phyloP scores from a whole-genome alignment of 2,113 vertebrate genomes.

The Tupaia tana region DNA sequence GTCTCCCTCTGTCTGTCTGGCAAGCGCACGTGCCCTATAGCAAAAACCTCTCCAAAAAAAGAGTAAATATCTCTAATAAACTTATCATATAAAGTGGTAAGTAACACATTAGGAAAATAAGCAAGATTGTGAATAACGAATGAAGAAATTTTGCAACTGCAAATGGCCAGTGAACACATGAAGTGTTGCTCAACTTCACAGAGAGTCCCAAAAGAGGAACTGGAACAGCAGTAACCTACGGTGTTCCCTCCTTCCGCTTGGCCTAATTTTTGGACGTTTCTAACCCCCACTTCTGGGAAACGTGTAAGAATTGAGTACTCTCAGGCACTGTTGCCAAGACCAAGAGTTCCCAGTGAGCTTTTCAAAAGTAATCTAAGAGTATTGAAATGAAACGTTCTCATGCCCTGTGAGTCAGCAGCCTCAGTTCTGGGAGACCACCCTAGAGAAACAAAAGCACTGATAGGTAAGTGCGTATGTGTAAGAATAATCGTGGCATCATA shows the following conservation, averaged over 20 bases:
- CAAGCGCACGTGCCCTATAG: too few relatives aligned
- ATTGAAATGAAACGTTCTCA: conserved; percentile 30
- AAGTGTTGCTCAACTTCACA: background rate
- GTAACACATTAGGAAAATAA: background rate
- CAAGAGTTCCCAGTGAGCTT: conserved; percentile 35
- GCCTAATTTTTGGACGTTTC: conserved; percentile 22
- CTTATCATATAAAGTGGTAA: background rate
- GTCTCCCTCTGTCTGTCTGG: too few relatives aligned
- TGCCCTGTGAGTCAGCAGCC: conserved; percentile 14
- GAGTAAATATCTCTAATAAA: background rate
- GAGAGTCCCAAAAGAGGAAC: background rate
- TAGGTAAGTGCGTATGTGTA: background rate
- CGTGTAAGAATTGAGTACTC: background rate
- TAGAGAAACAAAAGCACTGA: background rate
- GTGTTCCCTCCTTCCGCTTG: background rate
- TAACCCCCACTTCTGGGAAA: conserved; percentile 44
- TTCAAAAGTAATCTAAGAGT: background rate
- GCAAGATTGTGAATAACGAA: conserved; percentile 24
- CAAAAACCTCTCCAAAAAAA: background rate
- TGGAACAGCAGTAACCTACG: background rate
- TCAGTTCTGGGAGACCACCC: background rate
- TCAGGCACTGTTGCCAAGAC: background rate
- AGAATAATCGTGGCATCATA: background rate
- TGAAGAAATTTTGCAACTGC: background rate
- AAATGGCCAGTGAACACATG: background rate